Evolutionary conservation across 2,797 vertebrate genomes (phyloP).

Genomic region (Lateolabrax maculatus): DNA sequence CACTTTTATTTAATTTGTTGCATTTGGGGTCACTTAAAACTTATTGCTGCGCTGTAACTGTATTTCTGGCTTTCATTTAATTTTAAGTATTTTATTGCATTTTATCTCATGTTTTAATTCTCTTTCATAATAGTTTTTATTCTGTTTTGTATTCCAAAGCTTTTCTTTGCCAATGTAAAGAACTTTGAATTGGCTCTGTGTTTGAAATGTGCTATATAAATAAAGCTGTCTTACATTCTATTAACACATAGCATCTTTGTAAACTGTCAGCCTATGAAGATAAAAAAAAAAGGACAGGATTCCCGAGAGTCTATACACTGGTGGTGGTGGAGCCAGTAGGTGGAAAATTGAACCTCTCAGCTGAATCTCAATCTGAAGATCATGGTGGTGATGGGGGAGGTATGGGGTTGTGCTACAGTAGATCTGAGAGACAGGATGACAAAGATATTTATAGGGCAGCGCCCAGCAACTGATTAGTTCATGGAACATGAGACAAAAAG

Average conservation of each 20-base stretch:
- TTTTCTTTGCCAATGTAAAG: too few species aligned
- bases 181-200: too few species aligned
- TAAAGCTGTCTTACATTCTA: background rate
- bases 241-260: background rate
- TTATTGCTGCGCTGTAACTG: too few species aligned
- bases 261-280: background rate
- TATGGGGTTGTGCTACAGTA: background rate
- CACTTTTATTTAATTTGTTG: too few species aligned
- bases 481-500: constrained; percentile 8
- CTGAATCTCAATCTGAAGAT: constrained; percentile 44
- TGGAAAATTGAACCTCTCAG: constrained; percentile 35
- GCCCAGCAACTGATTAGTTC: constrained; percentile 11
- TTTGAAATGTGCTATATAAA: too few species aligned
- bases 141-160: too few species aligned
- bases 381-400: background rate
- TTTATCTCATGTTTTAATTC: too few species aligned
- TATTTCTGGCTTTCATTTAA: too few species aligned
- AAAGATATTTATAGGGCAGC: constrained; percentile 31
- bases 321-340: constrained; percentile 10
- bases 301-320: background rate
- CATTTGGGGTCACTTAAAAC: too few species aligned
- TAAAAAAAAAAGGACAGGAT: background rate
- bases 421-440: constrained; percentile 12
- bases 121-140: too few species aligned
- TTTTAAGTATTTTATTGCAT: too few species aligned